Evolutionary conservation across 1,140 invertebrate genomes (phyloP), one percentile per base, ranked within the genome.

Genomic region (Tyrophagus putrescentiae): DNA sequence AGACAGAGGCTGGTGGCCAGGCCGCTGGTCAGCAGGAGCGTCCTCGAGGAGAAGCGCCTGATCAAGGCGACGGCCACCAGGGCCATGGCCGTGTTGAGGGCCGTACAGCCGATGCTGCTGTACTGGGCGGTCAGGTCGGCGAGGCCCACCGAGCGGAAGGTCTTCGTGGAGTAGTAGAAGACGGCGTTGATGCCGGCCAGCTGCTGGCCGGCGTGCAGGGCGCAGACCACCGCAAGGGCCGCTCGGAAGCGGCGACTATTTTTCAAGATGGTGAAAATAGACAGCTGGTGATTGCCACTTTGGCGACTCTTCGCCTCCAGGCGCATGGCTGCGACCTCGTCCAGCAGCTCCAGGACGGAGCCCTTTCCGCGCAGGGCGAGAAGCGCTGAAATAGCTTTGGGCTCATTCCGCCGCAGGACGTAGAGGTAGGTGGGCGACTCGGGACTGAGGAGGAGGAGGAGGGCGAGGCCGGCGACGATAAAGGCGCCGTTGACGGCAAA

Each of bases 391-490:
- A 81, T 68, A 41, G 84, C 84, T 61, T 70, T 71, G 28, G 76
- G 71, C 52, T 77, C 76, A 63, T 84, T 69, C 53, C 76, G 75
- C 68, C 76, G 79, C n/a, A 85, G 75, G 32, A 84, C 76, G 66
- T 78, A 86, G 21, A 90, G 72, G 71, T 81, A 90, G 69, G 87
- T 87, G 1, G 87, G 87, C 74, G 85, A 88, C 70, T 89, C 86
- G 0, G 86, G 85, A 65, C 86, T 76, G 60, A 79, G 70, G 60
- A 76, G 77, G n/a, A 83, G 70, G 3, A 77, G 69, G 4, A 56
- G 27, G 3, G 72, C 66, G 52, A 77, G 71, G 28, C 63, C 65
- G n/a, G 73, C 16, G n/a, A 69, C 23, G n/a, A 67, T 60, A n/a
- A 70, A 62, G 44, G 69, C 18, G 3, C 57, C 62, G 68, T 80